phyloP scores from a whole-genome alignment of 2,113 vertebrate species.

The Hymenochirus boettgeri region DNA sequence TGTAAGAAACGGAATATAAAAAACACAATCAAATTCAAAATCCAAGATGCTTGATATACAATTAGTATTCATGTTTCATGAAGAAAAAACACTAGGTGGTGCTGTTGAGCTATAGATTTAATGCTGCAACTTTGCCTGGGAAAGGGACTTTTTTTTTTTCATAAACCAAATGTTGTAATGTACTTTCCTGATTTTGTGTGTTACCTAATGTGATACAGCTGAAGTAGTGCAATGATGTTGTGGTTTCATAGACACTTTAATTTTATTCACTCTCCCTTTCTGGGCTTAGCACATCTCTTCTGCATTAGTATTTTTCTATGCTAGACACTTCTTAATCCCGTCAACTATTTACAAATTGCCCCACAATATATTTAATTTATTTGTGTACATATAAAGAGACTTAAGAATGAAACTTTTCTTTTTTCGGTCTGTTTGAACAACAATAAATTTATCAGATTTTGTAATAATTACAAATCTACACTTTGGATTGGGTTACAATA shows the following conservation, averaged over 20 bases:
- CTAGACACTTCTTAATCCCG: too few relatives aligned
- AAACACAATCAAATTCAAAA: too few relatives aligned
- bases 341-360: too few relatives aligned
- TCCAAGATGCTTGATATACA: too few relatives aligned
- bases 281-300: slow-evolving; percentile 29
- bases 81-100: slow-evolving; percentile 73
- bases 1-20: too few relatives aligned
- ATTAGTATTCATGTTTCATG: too few relatives aligned
- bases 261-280: slow-evolving; percentile 32
- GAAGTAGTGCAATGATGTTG: slow-evolving; percentile 31
- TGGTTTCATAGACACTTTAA: slow-evolving; percentile 38
- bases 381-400: too few relatives aligned
- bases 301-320: slow-evolving; percentile 25
- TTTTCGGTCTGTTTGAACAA: too few relatives aligned
- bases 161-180: slow-evolving; percentile 43
- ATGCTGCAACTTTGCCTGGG: slow-evolving; percentile 12
- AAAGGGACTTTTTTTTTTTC: background rate
- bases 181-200: slow-evolving; percentile 24
- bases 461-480: too few relatives aligned
- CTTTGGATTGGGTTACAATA: background rate
- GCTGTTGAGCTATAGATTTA: slow-evolving; percentile 66
- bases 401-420: too few relatives aligned
- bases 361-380: too few relatives aligned
- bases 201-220: slow-evolving; percentile 34
- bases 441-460: too few relatives aligned